Conservation (phyloP, 2,113 vertebrate species). For the Upupa epops region DNA sequence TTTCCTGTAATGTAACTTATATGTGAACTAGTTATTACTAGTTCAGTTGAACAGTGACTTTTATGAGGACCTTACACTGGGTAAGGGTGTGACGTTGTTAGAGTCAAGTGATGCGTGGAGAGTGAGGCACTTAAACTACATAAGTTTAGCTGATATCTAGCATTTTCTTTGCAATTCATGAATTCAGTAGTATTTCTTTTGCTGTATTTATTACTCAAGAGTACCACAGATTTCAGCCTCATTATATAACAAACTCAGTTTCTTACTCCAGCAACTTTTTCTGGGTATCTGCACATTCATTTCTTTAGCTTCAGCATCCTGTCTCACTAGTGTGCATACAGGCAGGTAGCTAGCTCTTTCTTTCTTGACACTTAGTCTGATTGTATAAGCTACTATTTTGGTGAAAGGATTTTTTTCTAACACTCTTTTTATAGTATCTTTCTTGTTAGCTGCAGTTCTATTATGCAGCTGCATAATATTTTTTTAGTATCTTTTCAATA, state of each 20-base stretch:
- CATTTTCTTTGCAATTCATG: not conserved
- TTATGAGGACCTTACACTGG: not conserved
- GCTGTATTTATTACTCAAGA: not conserved
- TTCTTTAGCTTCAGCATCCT: conserved; percentile 9
- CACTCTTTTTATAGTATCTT: conserved; percentile 22
- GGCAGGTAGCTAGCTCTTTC: conserved; percentile 28
- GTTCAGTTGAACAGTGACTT: not conserved
- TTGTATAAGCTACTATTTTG: conserved; percentile 11
- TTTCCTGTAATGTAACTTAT: not conserved
- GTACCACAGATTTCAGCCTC: not conserved
- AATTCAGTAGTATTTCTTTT: not conserved
- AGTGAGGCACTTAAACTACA: not conserved
- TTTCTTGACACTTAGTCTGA: conserved; percentile 32
- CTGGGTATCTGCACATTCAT: not conserved
- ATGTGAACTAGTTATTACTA: not conserved
- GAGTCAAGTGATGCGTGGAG: not conserved
- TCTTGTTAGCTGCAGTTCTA: conserved; percentile 24
- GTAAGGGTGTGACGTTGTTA: not conserved
- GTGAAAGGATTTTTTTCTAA: conserved; percentile 24
- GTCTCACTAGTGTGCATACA: not conserved
- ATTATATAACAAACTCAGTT: not conserved
- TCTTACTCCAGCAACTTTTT: conserved; percentile 10
- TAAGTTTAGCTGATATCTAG: not conserved
- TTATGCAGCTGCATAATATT: no score
- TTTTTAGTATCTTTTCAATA: conserved; percentile 27